phyloP scores from a whole-genome alignment of 2,113 vertebrate genomes.

The Mionectes macconnelli region DNA sequence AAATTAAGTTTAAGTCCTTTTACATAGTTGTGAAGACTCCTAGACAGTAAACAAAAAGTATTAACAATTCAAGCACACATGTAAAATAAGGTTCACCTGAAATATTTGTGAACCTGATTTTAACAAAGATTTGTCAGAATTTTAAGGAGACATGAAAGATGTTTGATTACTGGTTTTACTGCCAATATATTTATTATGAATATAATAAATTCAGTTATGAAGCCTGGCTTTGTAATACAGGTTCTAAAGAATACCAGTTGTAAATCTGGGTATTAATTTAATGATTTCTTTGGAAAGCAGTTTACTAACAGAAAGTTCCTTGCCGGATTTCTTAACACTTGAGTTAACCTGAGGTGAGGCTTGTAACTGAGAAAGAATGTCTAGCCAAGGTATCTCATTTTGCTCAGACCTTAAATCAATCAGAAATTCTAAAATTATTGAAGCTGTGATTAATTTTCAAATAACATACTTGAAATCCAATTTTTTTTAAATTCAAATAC shows the following conservation, averaged over 20 bases:
- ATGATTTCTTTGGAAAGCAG: neutral
- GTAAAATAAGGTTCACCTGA: neutral
- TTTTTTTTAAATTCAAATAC: neutral
- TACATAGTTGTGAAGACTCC: neutral
- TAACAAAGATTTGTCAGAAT: neutral
- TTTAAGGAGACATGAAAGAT: neutral
- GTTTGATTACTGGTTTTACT: neutral
- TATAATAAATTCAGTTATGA: too few species aligned
- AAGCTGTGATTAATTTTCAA: neutral
- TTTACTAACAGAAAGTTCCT: neutral
- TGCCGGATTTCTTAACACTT: neutral
- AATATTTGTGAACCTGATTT: neutral
- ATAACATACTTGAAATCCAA: neutral
- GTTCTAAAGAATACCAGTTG: slow-evolving; percentile 9
- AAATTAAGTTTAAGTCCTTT: neutral
- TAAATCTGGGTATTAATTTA: slow-evolving; percentile 35
- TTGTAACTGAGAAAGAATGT: neutral
- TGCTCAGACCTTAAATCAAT: neutral
- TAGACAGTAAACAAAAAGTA: neutral
- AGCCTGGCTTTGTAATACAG: neutral
- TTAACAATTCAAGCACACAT: neutral
- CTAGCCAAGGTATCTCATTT: neutral
- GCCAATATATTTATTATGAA: neutral
- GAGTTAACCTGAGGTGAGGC: neutral
- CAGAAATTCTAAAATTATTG: neutral